These are phyloP conservation scores for Ardeotis arabs DNA, from an alignment of 2,113 vertebrate species.

Conservation along the genomic window DNA sequence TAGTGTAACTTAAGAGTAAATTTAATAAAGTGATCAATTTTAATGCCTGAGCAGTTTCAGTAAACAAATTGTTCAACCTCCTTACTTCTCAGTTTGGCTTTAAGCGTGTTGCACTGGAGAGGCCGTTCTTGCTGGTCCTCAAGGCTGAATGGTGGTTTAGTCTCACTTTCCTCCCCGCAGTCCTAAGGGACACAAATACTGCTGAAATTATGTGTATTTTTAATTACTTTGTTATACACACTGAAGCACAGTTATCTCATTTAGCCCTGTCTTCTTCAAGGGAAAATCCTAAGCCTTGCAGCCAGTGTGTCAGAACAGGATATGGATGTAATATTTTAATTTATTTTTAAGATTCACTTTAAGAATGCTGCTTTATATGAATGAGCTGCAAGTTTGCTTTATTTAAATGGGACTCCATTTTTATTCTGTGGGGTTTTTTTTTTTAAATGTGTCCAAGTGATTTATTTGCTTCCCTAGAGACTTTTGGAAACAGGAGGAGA, in stretches of 20 bases:
- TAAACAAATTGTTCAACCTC: constrained; percentile 44
- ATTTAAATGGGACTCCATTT: not conserved
- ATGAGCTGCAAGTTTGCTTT: not conserved
- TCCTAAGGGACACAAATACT: not conserved
- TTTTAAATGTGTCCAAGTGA: not conserved
- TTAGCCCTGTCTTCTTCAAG: not conserved
- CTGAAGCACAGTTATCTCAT: not conserved
- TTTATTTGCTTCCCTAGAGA: not conserved
- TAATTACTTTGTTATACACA: not conserved
- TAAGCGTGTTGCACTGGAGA: not conserved
- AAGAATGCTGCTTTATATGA: not conserved
- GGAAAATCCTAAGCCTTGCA: not conserved
- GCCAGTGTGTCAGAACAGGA: not conserved
- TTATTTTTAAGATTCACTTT: not conserved
- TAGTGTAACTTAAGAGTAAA: constrained; percentile 45
- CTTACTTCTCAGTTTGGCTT: not conserved
- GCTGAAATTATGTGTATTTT: not conserved
- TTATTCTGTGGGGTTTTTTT: not conserved
- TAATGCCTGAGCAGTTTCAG: constrained; percentile 46
- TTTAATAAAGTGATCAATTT: constrained; percentile 57
- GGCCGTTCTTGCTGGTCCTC: not conserved
- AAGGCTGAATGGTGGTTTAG: not conserved
- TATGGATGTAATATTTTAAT: not conserved
- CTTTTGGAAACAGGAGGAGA: not conserved
- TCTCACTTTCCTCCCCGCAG: not conserved